These are phyloP conservation scores for Amphipyra tragopoginis DNA, from an alignment of 2,888 invertebrate species.

Conservation along the genomic window DNA sequence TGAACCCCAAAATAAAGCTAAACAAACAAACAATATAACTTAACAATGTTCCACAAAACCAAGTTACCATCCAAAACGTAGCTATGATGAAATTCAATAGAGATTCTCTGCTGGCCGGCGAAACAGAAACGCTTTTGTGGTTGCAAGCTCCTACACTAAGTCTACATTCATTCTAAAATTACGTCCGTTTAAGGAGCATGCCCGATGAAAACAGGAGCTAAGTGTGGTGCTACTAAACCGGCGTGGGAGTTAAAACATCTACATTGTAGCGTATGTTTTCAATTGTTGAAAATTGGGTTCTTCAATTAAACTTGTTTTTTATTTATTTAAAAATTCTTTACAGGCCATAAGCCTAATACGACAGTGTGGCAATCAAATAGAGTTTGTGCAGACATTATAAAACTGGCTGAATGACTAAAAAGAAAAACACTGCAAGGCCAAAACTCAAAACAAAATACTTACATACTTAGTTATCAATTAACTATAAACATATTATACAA, in stretches of 20 bases:
- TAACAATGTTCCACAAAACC: background rate
- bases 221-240: conserved; percentile 14
- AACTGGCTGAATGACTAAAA: too few species aligned
- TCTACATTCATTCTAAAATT: conserved; percentile 49
- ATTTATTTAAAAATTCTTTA: too few species aligned
- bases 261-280: too few species aligned
- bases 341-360: too few species aligned
- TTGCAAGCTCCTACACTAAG: conserved; percentile 21
- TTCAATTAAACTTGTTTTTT: too few species aligned
- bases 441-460: too few species aligned
- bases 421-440: too few species aligned
- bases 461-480: too few species aligned
- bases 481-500: too few species aligned
- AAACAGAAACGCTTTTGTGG: conserved; percentile 28
- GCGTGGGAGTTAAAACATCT: background rate
- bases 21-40: background rate
- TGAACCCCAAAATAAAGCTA: background rate
- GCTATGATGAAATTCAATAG: conserved; percentile 23
- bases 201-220: conserved; percentile 33
- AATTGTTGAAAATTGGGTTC: too few species aligned
- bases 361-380: too few species aligned
- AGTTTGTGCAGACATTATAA: too few species aligned
- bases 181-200: conserved; percentile 45
- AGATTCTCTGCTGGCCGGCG: conserved; percentile 5
- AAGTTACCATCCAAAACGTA: background rate